Percentiles rank a stretch among this genome's conserved stretches.
Evolutionary conservation across 2,888 invertebrate genomes (phyloP).

Genomic region (Hoplodrina blanda): DNA sequence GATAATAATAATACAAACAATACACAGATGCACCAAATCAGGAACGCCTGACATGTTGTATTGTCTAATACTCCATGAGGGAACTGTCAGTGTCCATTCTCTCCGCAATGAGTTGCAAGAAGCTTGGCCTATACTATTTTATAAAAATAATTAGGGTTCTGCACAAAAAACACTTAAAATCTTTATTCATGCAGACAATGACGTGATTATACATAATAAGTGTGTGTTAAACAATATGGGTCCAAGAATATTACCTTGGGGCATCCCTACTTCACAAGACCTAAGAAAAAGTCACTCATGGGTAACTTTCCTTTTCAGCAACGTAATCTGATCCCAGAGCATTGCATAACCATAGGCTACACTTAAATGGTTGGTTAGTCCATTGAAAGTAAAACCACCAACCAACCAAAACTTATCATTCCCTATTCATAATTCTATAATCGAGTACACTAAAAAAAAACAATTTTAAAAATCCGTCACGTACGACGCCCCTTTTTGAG

Average conservation of each 20-base stretch:
- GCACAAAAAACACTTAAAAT: no score
- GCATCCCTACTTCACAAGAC: no score
- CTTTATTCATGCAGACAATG: no score
- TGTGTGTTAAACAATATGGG: neutral
- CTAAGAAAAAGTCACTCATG: neutral
- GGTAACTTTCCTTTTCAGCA: neutral
- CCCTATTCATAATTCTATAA: slow-evolving; percentile 44
- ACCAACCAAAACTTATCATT: slow-evolving; percentile 2
- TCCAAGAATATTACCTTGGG: neutral
- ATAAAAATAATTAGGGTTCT: no score
- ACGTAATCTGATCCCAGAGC: neutral
- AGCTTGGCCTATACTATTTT: no score
- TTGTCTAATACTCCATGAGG: no score
- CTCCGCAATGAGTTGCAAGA: no score
- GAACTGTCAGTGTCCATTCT: no score
- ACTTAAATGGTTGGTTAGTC: neutral
- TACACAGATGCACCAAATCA: no score
- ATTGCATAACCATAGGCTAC: neutral
- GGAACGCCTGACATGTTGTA: no score
- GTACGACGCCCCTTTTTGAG: slow-evolving; percentile 62
- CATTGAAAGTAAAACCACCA: slow-evolving; percentile 1
- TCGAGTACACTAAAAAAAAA: slow-evolving; percentile 58
- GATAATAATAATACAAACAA: no score
- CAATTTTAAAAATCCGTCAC: slow-evolving; percentile 71
- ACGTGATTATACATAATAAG: no score